Percentiles rank a stretch among this genome's conserved stretches.
Evolutionary conservation across 2,113 vertebrate genomes (phyloP).

Genomic region (Atherinomorus stipes): DNA sequence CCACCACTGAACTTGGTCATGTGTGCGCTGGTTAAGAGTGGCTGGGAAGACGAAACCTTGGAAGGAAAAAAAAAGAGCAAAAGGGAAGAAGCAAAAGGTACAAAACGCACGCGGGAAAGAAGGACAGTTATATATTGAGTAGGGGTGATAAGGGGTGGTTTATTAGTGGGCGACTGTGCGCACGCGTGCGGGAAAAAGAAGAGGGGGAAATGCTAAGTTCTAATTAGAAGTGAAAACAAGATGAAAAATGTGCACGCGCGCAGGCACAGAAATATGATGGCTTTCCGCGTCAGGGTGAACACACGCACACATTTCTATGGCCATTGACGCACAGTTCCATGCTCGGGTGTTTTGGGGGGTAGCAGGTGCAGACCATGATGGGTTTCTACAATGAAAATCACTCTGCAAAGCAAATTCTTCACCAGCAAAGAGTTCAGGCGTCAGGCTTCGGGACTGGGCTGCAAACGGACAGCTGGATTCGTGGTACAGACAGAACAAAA

Average conservation of each 20-base stretch:
- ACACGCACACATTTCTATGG: background rate
- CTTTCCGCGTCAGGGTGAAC: background rate
- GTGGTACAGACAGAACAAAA: conserved; percentile 41
- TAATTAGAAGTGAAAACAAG: conserved; percentile 22
- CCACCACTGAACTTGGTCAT: conserved; percentile 66
- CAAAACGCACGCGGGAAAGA: background rate
- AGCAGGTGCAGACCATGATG: conserved; percentile 46
- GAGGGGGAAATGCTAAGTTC: conserved; percentile 17
- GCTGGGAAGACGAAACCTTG: conserved; percentile 33
- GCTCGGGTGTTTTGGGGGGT: conserved; percentile 30
- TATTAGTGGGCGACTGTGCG: conserved; percentile 11
- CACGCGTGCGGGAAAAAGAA: conserved; percentile 15
- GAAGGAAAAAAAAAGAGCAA: background rate
- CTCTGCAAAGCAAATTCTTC: conserved; percentile 10
- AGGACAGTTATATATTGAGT: no score
- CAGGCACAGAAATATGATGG: background rate
- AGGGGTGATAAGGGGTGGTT: background rate
- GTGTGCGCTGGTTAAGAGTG: conserved; percentile 57
- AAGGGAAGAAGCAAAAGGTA: background rate
- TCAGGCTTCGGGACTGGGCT: conserved; percentile 2
- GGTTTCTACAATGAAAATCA: conserved; percentile 40
- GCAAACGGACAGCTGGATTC: conserved; percentile 25
- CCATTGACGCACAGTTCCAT: conserved; percentile 29
- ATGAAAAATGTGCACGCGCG: conserved; percentile 18
- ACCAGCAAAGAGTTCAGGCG: conserved; percentile 41